phyloP scores from a whole-genome alignment of 2,888 invertebrate species.

The Drosophila cracens region DNA sequence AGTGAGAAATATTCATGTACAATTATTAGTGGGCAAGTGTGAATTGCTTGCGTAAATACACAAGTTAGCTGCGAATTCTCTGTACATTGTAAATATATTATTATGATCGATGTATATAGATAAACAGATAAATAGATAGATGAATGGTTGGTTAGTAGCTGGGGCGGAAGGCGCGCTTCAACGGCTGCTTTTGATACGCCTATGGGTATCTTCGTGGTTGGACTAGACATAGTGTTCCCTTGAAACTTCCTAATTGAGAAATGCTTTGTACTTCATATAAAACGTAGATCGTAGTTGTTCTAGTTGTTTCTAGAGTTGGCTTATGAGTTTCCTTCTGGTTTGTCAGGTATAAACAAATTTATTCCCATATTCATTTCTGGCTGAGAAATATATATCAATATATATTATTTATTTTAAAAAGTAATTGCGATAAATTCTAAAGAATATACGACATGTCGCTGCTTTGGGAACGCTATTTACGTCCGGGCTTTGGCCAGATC shows the following conservation, averaged over 20 bases:
- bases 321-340: constrained; percentile 5
- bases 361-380: constrained; percentile 22
- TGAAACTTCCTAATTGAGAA: constrained; percentile 70
- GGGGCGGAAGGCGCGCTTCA: constrained; percentile 40
- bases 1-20: constrained; percentile 78
- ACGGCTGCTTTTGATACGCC: neutral
- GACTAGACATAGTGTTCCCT: constrained; percentile 51
- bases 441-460: constrained; percentile 39
- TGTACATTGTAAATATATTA: constrained; percentile 11
- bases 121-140: constrained; percentile 7
- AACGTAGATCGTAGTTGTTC: neutral
- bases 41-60: constrained; percentile 64
- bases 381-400: constrained; percentile 8
- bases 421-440: constrained; percentile 29
- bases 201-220: constrained; percentile 32
- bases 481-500: constrained; percentile 19
- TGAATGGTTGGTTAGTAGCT: constrained; percentile 12
- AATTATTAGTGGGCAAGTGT: constrained; percentile 75
- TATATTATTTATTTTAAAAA: constrained; percentile 11
- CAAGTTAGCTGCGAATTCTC: constrained; percentile 62
- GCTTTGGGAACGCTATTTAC: constrained; percentile 47
- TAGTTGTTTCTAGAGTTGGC: constrained; percentile 35
- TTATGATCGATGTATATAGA: constrained; percentile 11
- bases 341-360: neutral
- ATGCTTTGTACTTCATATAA: neutral